Conservation (phyloP, 2,113 vertebrate genomes). For the Coturnix japonica region DNA sequence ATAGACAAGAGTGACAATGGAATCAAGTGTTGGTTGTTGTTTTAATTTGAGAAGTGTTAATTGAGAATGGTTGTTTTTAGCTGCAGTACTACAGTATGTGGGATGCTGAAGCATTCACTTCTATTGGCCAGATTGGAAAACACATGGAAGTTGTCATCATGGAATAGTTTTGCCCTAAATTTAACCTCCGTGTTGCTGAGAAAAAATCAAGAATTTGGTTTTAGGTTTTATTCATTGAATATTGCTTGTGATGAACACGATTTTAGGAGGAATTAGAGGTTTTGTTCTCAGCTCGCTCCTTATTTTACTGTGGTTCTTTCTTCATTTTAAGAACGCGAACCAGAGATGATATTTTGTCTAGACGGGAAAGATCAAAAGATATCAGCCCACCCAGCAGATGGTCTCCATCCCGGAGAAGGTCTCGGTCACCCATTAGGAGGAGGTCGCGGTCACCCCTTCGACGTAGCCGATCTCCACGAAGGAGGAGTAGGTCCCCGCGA, state of each 20-base stretch:
- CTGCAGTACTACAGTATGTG: not conserved
- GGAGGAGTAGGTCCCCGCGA: slow-evolving; percentile 89
- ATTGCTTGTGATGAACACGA: not conserved
- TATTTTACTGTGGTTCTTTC: not conserved
- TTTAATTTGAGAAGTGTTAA: not conserved
- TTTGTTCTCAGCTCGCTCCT: not conserved
- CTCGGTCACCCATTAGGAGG: slow-evolving; percentile 85
- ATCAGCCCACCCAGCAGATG: slow-evolving; percentile 76
- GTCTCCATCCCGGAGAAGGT: slow-evolving; percentile 82
- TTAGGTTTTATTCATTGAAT: not conserved
- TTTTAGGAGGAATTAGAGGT: not conserved
- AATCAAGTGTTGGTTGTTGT: not conserved
- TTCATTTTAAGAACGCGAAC: slow-evolving; percentile 75
- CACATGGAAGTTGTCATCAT: not conserved
- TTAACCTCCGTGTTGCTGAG: not conserved
- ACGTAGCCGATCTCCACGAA: slow-evolving; percentile 86
- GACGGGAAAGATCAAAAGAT: slow-evolving; percentile 82
- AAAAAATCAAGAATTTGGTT: not conserved
- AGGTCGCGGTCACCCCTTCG: slow-evolving; percentile 85
- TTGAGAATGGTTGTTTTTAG: not conserved
- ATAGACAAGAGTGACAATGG: not conserved
- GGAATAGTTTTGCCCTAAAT: not conserved
- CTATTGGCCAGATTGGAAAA: not conserved
- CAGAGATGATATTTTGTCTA: slow-evolving; percentile 81
- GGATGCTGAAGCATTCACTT: not conserved